Base-by-base conservation (phyloP, 2,113 vertebrate species). In the Cephalopterus ornatus region DNA sequence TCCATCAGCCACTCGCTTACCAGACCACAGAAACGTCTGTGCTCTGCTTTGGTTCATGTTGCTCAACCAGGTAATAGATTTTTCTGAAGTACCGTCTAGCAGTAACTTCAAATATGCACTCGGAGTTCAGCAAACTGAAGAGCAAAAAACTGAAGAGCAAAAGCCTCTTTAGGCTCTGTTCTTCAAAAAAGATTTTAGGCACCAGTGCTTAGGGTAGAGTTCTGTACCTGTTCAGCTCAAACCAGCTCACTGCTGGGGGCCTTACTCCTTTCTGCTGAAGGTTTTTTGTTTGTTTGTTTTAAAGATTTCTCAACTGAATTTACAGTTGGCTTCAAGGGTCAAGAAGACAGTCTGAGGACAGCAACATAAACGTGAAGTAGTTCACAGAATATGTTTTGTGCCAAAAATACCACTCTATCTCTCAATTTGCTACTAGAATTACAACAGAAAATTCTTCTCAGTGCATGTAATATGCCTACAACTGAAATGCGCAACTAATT, bases 161-260 rank as follows among this genome's bases (percentile, higher is more conserved):
- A 91, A 75, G 33, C 30, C 35, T 22, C 44, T 66, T 53, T 11
- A 28, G 19, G 9, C n/a, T 53, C 11, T 46, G 8, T 10, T 67
- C 55, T 53, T 90, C 5, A 0, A 13, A 76, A 44, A 41, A 22
- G 4, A 6, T 9, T 58, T n/a, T 11, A 22, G 42, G 42, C 37
- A 33, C 6, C 8, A 5, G 1, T 26, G 28, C 22, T 33, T 3
- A 0, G 3, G 17, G 9, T 24, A 49, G 27, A n/a, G 14, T 28
- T 28, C 16, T 37, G 37, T 27, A 41, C 71, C n/a, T 16, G 12
- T 32, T 53, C 5, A 44, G 66, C 16, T 78, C 61, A 30, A 58
- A 75, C 9, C 32, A 62, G 30, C 15, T 30, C 28, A 1, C 30
- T 11, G 35, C 41, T 16, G 47, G 30, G 17, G 6, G 13, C 24